phyloP scores from a whole-genome alignment of 2,797 vertebrate species.

The Ciconia nigra region DNA sequence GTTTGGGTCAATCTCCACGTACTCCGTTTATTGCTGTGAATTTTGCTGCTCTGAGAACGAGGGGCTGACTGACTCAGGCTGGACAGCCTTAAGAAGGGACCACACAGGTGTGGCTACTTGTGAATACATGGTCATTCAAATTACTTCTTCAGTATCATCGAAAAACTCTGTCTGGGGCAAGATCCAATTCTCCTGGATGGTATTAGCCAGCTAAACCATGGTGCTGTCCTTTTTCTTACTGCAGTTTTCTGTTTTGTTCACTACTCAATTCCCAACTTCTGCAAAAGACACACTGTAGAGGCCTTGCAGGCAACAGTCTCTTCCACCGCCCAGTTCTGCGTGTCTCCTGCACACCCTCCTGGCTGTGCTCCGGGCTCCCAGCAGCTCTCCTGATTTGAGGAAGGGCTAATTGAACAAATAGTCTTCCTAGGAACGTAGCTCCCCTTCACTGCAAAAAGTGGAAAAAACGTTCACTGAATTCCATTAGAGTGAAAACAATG shows the following conservation, averaged over 20 bases:
- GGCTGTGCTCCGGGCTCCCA: rapidly evolving
- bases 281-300: not conserved
- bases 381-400: not conserved
- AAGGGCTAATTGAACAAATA: not conserved
- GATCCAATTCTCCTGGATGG: not conserved
- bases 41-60: not conserved
- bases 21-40: rapidly evolving
- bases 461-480: not conserved
- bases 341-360: rapidly evolving
- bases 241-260: not conserved
- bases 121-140: not conserved
- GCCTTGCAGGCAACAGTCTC: not conserved
- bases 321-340: not conserved
- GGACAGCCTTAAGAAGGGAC: not conserved
- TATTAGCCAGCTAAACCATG: not conserved
- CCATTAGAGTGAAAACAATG: not conserved
- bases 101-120: not conserved
- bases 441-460: not conserved
- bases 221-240: not conserved
- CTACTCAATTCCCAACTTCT: not conserved
- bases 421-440: not conserved
- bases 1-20: not conserved
- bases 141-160: not conserved
- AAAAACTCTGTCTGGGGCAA: not conserved
- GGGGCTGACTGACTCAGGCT: not conserved